Percentiles rank a stretch among this genome's conserved stretches.
These are phyloP conservation scores for Hypsibius dujardini DNA, from an alignment of 1,140 invertebrate genomes.

Conservation along the genomic window DNA sequence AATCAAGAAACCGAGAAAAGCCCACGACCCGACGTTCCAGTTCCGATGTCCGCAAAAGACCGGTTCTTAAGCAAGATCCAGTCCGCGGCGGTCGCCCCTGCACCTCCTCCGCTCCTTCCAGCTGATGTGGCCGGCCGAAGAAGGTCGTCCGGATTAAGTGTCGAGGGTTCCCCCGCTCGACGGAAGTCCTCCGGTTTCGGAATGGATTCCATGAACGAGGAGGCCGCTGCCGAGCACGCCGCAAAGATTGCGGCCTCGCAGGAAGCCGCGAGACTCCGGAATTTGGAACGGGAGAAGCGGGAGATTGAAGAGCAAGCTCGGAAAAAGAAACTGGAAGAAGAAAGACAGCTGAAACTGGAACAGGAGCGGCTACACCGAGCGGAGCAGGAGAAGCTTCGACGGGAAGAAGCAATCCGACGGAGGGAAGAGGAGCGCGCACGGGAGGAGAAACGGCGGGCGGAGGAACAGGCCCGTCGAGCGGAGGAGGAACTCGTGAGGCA, in stretches of 20 bases:
- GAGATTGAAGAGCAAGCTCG: not conserved
- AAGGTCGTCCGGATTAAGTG: not conserved
- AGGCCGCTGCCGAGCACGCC: not conserved
- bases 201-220: too few species aligned
- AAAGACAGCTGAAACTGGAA: not conserved
- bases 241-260: not conserved
- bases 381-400: not conserved
- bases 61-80: not conserved
- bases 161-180: too few species aligned
- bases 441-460: not conserved
- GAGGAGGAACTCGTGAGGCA: not conserved
- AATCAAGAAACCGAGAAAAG: not conserved
- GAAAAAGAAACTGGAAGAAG: slow-evolving; percentile 8
- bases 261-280: slow-evolving; percentile 3
- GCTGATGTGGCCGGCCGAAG: not conserved
- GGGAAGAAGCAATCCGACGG: not conserved
- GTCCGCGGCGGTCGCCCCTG: not conserved
- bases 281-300: not conserved
- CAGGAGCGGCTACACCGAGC: not conserved
- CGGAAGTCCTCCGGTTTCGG: too few species aligned
- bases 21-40: not conserved
- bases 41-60: not conserved
- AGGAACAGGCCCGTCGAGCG: not conserved
- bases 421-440: not conserved
- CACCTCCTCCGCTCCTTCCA: too few species aligned